Evolutionary conservation across 2,888 invertebrate genomes (phyloP).

Genomic region (Herminia tarsipennalis): DNA sequence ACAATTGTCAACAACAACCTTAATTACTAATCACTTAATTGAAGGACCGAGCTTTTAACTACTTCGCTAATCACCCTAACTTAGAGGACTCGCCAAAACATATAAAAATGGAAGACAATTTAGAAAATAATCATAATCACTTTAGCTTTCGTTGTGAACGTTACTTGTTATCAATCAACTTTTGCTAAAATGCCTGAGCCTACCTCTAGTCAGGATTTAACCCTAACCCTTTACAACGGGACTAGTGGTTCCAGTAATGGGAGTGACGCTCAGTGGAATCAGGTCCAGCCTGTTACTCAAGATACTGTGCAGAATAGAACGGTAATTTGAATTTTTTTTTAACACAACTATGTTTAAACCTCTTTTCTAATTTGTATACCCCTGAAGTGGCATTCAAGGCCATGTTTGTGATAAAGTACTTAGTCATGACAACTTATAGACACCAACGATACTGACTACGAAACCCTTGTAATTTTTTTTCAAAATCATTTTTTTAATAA

Average conservation of each 20-base stretch:
- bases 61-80: conserved; percentile 51
- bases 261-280: conserved; percentile 49
- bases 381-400: no score
- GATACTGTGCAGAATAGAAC: conserved; percentile 30
- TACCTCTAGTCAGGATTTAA: conserved; percentile 22
- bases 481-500: neutral
- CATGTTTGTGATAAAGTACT: no score
- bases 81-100: conserved; percentile 37
- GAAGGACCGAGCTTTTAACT: conserved; percentile 29
- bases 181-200: conserved; percentile 40
- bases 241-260: conserved; percentile 17
- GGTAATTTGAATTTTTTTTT: conserved; percentile 42
- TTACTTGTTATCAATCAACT: conserved; percentile 17
- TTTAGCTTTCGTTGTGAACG: conserved; percentile 51
- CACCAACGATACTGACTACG: no score
- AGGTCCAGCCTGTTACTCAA: conserved; percentile 26
- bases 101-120: conserved; percentile 59
- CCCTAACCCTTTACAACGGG: conserved; percentile 16
- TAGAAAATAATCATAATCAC: conserved; percentile 46
- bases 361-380: no score
- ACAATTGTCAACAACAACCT: conserved; percentile 31
- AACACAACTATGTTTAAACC: no score
- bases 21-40: conserved; percentile 42
- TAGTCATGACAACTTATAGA: no score
- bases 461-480: no score